A percentile compares a stretch with the other conserved stretches of the same genome.
phyloP scores from a whole-genome alignment of 2,113 vertebrate species.

The Cepphus grylle region DNA sequence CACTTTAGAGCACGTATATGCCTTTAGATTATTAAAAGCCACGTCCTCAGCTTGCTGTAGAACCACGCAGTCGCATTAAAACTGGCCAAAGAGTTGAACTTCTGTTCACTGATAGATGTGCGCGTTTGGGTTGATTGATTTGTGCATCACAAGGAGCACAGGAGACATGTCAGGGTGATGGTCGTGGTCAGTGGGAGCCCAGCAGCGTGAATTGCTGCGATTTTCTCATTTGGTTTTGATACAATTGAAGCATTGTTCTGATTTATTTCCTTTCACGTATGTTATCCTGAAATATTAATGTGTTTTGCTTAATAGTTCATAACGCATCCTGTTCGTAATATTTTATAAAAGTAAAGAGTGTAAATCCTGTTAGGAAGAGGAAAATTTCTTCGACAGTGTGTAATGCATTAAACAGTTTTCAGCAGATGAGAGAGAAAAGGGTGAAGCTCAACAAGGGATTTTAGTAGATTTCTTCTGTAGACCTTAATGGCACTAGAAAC shows the following conservation, averaged over 20 bases:
- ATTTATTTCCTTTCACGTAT: not conserved
- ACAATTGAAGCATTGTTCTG: not conserved
- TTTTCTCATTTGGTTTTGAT: not conserved
- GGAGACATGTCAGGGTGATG: not conserved
- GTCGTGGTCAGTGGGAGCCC: not conserved
- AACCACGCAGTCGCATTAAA: not conserved
- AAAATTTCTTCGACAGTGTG: not conserved
- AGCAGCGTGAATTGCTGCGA: not conserved
- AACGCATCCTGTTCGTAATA: not conserved
- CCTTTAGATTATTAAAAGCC: not conserved
- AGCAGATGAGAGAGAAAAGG: not conserved
- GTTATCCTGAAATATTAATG: slow-evolving; percentile 2
- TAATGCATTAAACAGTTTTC: not conserved
- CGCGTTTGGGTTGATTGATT: not conserved
- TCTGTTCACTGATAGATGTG: not conserved
- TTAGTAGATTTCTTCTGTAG: not conserved
- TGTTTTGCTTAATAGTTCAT: slow-evolving; percentile 16
- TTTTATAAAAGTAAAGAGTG: slow-evolving; percentile 11
- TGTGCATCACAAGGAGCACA: not conserved
- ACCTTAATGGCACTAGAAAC: not conserved
- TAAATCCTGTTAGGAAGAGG: slow-evolving; percentile 15
- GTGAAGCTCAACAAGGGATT: slow-evolving; percentile 6
- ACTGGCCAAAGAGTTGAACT: not conserved
- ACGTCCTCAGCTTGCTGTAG: not conserved
- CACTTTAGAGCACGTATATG: not conserved